Base-by-base conservation (phyloP, 2,888 invertebrate genomes). In the Oxyteleia sp. region DNA sequence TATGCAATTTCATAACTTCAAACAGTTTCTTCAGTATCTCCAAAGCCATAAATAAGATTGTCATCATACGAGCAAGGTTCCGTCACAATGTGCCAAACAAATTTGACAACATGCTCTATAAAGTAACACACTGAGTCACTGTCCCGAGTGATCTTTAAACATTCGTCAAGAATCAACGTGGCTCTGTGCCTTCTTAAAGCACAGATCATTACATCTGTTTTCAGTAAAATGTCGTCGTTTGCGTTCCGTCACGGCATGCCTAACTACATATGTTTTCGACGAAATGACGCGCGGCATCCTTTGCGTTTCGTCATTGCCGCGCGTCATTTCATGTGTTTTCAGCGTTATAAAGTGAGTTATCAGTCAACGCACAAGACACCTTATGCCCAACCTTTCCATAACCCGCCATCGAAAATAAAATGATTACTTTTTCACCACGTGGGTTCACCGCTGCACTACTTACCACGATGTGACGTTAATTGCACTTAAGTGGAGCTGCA, bases 231-330 rank as follows among this genome's bases (percentile, higher is more conserved):
- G 64, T 75, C 74, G 35, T 47, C 49, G 57, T 35, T 64, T 41
- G 64, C 55, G 35, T 64, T 75, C 57, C 57, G 64, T 66, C 47
- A 57, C 64, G 49, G 64, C 29, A 41, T 66, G 75, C 64, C 13
- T 75, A 63, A 75, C 55, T 75, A 64, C 64, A 66, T 57, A 75
- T 75, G 75, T 75, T 66, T 74, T 64, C 57, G 29, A 41, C 47
- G 75, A 75, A 75, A 75, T 64, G 75, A 75, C 41, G 64, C 64
- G 75, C 75, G 75, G 74, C 64, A 63, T 63, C 64, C 75, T 75
- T 75, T 75, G 64, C 64, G 64, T 66, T 75, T 74, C 64, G 57
- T 57, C 64, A 18, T 66, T 35, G 75, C 41, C 49, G 57, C 43
- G 64, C 35, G 64, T 41, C 64, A 75, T 66, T 75, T 43, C 64